Base-by-base conservation (phyloP, 2,888 invertebrate genomes). In the Cancer borealis region DNA sequence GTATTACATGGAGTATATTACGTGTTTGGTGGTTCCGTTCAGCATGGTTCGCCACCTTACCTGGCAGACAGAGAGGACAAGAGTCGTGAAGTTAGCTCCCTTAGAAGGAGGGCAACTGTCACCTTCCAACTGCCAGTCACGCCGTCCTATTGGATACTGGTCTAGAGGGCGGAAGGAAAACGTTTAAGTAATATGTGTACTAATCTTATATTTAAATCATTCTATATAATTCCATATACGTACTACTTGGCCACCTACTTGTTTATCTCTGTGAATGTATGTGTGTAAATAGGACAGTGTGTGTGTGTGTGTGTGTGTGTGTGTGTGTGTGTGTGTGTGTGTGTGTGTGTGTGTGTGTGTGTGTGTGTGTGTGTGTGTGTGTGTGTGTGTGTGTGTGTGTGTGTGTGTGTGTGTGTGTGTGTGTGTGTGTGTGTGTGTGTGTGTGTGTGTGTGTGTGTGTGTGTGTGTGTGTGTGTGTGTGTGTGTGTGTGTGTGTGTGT, bases 21-120 rank as follows among this genome's bases (percentile, higher is more conserved):
- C 3, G 87, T 45, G 8, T 10, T 45, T 87, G 30, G 14, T 6
- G 8, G 39, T 30, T 14, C 14, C 45, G 0, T 4, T 12, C 6
- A 87, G 1, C 12, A 45, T 30, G 87, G 87, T 30, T 30, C 45
- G 88, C 21, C n/a, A 12, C 1, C 54, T 60, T 14, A 90, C 90
- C 90, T 90, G 90, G 54, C 90, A 90, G 12, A 60, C 54, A 4
- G 90, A 46, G 54, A 90, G 54, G 90, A 90, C 90, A 12, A 90
- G 54, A 5, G 49, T 26, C 17, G 30, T 54, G 17, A 30, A 1
- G 90, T 30, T 4, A 47, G 46, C n/a, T n/a, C 17, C 54, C 39
- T 39, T 26, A 6, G 47, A 60, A 3, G 54, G 49, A 4, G 90
- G 54, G 60, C 90, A 90, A 14, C 54, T 26, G 90, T 90, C 90